phyloP scores from a whole-genome alignment of 2,888 invertebrate genomes.

The Sialis fuliginosa region DNA sequence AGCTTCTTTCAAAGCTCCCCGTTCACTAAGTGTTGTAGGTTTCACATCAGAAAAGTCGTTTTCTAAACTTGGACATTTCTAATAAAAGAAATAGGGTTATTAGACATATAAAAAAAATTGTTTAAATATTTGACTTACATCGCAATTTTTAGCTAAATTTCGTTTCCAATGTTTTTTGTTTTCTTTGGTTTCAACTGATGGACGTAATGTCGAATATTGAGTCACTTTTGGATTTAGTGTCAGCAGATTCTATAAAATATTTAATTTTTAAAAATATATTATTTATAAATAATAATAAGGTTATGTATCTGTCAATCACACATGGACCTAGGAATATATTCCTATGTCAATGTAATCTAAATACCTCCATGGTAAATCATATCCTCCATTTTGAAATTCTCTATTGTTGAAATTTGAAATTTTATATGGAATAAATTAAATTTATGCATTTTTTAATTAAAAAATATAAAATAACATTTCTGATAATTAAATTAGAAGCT shows the following conservation, averaged over 20 bases:
- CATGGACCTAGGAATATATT: too few relatives aligned
- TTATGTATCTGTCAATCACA: neutral
- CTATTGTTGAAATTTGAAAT: too few relatives aligned
- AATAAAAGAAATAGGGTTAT: neutral
- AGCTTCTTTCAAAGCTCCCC: conserved; percentile 83
- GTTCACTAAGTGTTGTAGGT: conserved; percentile 89
- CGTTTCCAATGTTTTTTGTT: conserved; percentile 92
- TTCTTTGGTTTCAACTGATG: conserved; percentile 68
- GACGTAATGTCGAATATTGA: conserved; percentile 58
- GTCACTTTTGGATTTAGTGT: conserved; percentile 70
- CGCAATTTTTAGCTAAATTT: conserved; percentile 69
- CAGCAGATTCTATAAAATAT: conserved; percentile 56
- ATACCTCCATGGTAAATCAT: too few relatives aligned
- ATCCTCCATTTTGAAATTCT: too few relatives aligned
- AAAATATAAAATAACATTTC: too few relatives aligned
- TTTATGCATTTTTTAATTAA: too few relatives aligned
- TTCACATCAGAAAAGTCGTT: conserved; percentile 96
- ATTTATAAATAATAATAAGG: neutral
- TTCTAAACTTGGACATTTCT: conserved; percentile 39
- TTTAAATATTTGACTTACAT: conserved; percentile 36
- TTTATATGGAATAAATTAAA: too few relatives aligned
- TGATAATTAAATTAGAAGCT: too few relatives aligned
- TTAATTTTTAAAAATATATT: conserved; percentile 6
- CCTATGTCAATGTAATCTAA: too few relatives aligned
- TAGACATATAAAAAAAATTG: neutral